phyloP scores from a whole-genome alignment of 2,888 invertebrate genomes.

The Mechanitis mazaeus region DNA sequence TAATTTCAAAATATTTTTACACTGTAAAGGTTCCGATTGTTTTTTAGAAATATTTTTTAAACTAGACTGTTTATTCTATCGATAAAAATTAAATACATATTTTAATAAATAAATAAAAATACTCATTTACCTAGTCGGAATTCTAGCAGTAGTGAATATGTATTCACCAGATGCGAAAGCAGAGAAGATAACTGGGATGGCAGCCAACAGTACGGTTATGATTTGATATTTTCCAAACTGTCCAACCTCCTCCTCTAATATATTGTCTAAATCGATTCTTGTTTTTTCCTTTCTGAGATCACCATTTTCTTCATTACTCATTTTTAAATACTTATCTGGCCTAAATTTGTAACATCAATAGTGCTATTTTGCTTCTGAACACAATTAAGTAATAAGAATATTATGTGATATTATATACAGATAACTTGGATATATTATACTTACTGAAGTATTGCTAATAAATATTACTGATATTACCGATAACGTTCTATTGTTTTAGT shows the following conservation, averaged over 20 bases:
- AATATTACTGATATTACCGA: no score
- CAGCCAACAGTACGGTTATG: slow-evolving; percentile 51
- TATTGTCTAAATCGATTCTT: slow-evolving; percentile 55
- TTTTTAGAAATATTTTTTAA: no score
- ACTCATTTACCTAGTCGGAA: slow-evolving; percentile 53
- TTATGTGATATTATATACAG: background rate
- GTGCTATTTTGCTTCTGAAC: background rate
- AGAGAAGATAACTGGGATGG: slow-evolving; percentile 62
- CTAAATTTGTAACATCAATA: background rate
- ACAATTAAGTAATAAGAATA: background rate
- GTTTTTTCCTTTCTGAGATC: slow-evolving; percentile 25
- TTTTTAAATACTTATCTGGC: slow-evolving; percentile 20
- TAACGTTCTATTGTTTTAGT: no score
- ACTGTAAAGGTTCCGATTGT: background rate
- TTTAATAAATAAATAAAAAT: background rate
- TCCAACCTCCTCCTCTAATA: slow-evolving; percentile 59
- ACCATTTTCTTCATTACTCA: slow-evolving; percentile 43
- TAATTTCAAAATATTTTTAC: background rate
- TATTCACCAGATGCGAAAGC: slow-evolving; percentile 67
- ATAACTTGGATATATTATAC: background rate
- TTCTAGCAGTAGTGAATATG: slow-evolving; percentile 65
- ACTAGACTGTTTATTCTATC: background rate
- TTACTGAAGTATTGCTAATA: background rate
- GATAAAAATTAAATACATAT: background rate
- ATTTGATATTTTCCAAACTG: slow-evolving; percentile 66